Evolutionary conservation across 2,888 invertebrate genomes (phyloP).

Genomic region (Megamerina dolium): DNA sequence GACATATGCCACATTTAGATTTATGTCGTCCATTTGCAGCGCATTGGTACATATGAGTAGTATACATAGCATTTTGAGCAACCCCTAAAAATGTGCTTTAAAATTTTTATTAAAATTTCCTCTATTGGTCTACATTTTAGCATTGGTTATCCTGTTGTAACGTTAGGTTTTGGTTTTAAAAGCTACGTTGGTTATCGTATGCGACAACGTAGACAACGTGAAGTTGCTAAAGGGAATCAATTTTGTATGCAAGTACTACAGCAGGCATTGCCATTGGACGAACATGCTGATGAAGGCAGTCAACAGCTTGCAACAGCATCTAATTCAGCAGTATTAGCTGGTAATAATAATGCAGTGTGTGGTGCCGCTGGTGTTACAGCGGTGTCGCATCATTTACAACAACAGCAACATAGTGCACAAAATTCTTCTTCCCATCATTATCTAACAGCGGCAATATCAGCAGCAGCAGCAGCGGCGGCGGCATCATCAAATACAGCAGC

Average conservation of each 20-base stretch:
- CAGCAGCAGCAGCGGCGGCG: slow-evolving; percentile 17
- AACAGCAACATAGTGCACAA: slow-evolving; percentile 22
- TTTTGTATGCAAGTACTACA: slow-evolving; percentile 89
- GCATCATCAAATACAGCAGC: slow-evolving; percentile 14
- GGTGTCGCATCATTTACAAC: no score
- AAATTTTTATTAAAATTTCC: no score
- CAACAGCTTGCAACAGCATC: slow-evolving; percentile 8
- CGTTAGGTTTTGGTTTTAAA: slow-evolving; percentile 93
- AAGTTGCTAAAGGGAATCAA: slow-evolving; percentile 91
- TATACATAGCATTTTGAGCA: neutral
- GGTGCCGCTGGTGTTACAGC: no score
- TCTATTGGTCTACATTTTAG: no score
- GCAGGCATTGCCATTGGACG: slow-evolving; percentile 75
- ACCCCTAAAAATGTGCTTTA: neutral
- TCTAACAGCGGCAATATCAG: slow-evolving; percentile 15
- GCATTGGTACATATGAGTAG: slow-evolving; percentile 65
- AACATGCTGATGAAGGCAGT: slow-evolving; percentile 29
- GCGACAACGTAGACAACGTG: slow-evolving; percentile 83
- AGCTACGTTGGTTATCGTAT: slow-evolving; percentile 86
- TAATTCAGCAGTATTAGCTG: slow-evolving; percentile 15
- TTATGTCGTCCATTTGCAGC: slow-evolving; percentile 94
- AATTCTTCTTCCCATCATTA: slow-evolving; percentile 13
- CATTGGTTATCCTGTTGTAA: slow-evolving; percentile 90
- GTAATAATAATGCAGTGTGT: slow-evolving; percentile 12
- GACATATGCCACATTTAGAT: slow-evolving; percentile 80